Evolutionary conservation across 2,113 vertebrate genomes (phyloP).

Genomic region (Etheostoma spectabile): DNA sequence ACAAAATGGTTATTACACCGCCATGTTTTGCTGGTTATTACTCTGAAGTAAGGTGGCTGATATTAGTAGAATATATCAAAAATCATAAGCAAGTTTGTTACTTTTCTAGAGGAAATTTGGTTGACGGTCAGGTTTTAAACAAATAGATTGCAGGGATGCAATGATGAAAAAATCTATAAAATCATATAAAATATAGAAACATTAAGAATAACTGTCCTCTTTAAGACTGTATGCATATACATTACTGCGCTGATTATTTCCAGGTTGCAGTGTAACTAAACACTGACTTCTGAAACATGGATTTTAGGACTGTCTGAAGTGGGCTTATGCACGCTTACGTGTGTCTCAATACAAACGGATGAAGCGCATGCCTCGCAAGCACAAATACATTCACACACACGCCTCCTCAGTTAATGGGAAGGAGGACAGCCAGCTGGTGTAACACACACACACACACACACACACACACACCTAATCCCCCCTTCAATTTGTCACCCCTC

Average conservation of each 20-base stretch:
- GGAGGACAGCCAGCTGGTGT: conserved; percentile 68
- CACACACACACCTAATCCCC: conserved; percentile 61
- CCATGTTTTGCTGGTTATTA: background rate
- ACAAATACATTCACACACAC: conserved; percentile 31
- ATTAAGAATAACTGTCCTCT: background rate
- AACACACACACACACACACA: conserved; percentile 23
- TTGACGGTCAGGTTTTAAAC: background rate
- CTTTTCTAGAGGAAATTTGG: background rate
- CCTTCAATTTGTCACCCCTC: conserved; percentile 71
- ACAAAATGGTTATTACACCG: background rate
- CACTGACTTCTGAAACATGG: background rate
- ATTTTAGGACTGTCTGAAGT: conserved; percentile 17
- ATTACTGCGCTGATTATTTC: background rate
- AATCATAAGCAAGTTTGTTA: background rate
- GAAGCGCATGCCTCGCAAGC: conserved; percentile 11
- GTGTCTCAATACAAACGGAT: conserved; percentile 21
- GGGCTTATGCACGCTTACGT: background rate
- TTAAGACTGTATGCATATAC: background rate
- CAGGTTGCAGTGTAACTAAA: background rate
- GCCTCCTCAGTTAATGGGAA: conserved; percentile 56
- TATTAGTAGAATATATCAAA: background rate
- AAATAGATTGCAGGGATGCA: background rate
- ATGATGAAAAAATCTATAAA: background rate
- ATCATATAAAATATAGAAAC: background rate
- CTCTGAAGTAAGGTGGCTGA: background rate